phyloP scores from a whole-genome alignment of 1,140 invertebrate genomes.

The Laupala kohalensis region DNA sequence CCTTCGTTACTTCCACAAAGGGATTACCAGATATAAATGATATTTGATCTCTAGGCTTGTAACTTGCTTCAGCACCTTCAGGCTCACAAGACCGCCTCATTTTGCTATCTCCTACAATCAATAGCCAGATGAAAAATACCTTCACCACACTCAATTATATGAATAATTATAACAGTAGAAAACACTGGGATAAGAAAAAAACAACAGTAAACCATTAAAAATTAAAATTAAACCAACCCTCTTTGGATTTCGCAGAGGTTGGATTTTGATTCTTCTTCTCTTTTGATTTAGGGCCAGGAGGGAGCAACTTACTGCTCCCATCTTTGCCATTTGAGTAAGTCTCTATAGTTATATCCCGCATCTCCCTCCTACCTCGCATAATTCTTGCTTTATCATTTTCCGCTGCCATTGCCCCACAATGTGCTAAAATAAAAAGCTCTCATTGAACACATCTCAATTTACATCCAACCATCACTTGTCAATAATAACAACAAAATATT shows the following conservation, averaged over 20 bases:
- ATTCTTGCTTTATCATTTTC: slow-evolving; percentile 6
- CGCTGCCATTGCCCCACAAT: slow-evolving; percentile 8
- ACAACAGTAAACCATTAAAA: neutral
- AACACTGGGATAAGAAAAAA: neutral
- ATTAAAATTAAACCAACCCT: neutral
- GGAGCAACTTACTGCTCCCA: neutral
- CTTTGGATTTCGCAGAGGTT: neutral
- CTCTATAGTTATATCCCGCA: slow-evolving; percentile 10
- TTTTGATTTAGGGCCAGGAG: slow-evolving; percentile 3
- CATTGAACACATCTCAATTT: neutral
- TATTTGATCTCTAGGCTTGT: slow-evolving; percentile 27
- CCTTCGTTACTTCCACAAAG: slow-evolving; percentile 90
- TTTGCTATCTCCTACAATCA: neutral
- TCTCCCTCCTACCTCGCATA: slow-evolving; percentile 7
- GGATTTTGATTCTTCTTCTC: neutral
- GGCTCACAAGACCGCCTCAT: slow-evolving; percentile 1
- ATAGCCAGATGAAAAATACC: neutral
- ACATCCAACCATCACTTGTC: neutral
- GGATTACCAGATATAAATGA: slow-evolving; percentile 93
- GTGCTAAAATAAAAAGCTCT: neutral
- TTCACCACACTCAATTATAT: neutral
- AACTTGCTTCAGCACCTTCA: neutral
- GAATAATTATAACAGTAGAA: neutral
- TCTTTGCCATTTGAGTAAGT: slow-evolving; percentile 7
- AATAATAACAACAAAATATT: neutral